phyloP scores from a whole-genome alignment of 2,888 invertebrate species.

The Baronia brevicornis region DNA sequence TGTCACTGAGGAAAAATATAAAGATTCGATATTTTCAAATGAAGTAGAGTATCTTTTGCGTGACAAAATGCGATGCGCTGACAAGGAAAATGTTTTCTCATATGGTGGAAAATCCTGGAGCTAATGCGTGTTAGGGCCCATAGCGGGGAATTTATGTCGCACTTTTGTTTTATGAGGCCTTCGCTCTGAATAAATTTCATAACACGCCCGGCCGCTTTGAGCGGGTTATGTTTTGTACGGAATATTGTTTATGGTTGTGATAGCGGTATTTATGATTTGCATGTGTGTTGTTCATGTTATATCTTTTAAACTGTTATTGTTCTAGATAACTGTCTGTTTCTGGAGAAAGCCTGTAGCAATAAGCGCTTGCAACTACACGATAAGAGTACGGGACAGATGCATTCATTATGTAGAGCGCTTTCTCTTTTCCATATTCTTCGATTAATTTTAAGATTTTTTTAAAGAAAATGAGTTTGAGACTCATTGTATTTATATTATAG shows the following conservation, averaged over 20 bases:
- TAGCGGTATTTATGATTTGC: constrained; percentile 27
- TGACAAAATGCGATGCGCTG: constrained; percentile 30
- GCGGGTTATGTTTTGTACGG: constrained; percentile 26
- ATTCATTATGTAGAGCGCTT: no score
- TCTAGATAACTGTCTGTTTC: constrained; percentile 8
- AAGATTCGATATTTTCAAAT: neutral
- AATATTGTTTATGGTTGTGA: constrained; percentile 32
- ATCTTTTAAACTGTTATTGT: constrained; percentile 14
- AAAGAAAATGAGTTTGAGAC: no score
- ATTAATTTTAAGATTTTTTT: no score
- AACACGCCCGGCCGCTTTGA: constrained; percentile 30
- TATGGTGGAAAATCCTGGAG: constrained; percentile 64
- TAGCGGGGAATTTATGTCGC: constrained; percentile 56
- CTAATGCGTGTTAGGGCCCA: constrained; percentile 56
- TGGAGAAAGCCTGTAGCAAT: constrained; percentile 16
- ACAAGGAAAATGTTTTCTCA: constrained; percentile 66
- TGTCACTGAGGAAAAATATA: no score
- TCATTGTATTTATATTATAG: no score
- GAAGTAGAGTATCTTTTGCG: constrained; percentile 42
- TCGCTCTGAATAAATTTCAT: constrained; percentile 53
- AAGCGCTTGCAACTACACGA: no score
- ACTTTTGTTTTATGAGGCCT: constrained; percentile 64
- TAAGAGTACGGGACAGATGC: no score
- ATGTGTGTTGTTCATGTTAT: constrained; percentile 18
- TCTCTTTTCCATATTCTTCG: no score